Evolutionary conservation across 2,888 invertebrate species (phyloP), one percentile per base, ranked within the genome.

Genomic region (Pachycephus smyrnensis): DNA sequence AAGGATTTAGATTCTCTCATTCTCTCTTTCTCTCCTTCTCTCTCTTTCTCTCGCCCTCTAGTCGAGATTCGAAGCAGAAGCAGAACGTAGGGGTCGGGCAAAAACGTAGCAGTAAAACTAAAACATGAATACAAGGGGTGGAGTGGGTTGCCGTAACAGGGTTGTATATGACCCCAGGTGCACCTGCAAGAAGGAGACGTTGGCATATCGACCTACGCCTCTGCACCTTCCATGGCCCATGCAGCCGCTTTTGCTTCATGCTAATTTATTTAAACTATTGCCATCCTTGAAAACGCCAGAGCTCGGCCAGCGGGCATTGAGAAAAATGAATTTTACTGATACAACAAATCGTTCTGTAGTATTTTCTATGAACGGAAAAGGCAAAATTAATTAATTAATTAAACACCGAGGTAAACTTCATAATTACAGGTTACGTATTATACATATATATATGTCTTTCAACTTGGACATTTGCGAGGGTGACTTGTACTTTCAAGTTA

Each of bases 121-220:
- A 69, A 69, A 69, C 69, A 6, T 69, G 69, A 69, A 69, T 69
- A 32, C 32, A 40, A 15, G 40, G 40, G 15, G 40, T 40, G 4
- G 40, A 15, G 15, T 40, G 81, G 84, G 84, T 84, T 78, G 77
- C 71, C 78, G 73, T 75, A 76, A 77, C 77, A 79, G 69, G 80
- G 3, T 11, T 75, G 82, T 82, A 68, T 75, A 82, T 84, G 84
- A 84, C 84, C 84, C 81, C 80, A 80, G 82, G 83, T 84, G 82
- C 83, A 81, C 82, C 82, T 80, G 80, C 84, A 35, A 73, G 75
- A 69, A 84, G 78, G 82, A 84, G 81, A 84, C 82, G 84, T 82
- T 84, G 82, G 84, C 83, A 82, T 85, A 85, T 83, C 84, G 84
- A 79, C 82, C 80, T 79, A 35, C 75, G n/a, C 80, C 80, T 76